phyloP scores from a whole-genome alignment of 1,140 invertebrate genomes.

The Sarcophaga bullata region DNA sequence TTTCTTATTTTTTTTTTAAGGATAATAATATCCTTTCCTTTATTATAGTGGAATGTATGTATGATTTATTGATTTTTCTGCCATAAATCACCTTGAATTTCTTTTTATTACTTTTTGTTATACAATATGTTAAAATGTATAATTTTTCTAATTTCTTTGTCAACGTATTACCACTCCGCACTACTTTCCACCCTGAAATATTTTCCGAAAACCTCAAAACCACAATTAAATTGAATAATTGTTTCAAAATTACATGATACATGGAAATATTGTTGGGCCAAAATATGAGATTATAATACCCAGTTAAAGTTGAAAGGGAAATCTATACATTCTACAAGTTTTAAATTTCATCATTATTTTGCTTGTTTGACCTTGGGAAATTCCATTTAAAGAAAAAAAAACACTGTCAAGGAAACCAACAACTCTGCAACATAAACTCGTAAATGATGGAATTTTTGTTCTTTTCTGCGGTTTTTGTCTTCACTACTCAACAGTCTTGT shows the following conservation, averaged over 20 bases:
- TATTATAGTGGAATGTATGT: neutral
- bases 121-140: neutral
- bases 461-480: too few species aligned
- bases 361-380: too few species aligned
- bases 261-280: too few species aligned
- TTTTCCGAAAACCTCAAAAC: neutral
- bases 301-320: neutral
- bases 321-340: neutral
- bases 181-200: neutral
- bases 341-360: neutral
- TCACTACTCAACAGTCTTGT: neutral
- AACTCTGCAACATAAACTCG: too few species aligned
- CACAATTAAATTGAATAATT: constrained; percentile 19
- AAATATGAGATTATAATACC: too few species aligned
- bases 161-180: neutral
- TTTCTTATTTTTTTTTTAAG: neutral
- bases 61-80: neutral
- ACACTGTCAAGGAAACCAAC: too few species aligned
- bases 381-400: too few species aligned
- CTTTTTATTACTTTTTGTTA: neutral
- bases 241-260: neutral
- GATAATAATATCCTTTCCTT: neutral
- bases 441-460: too few species aligned
- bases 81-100: neutral
- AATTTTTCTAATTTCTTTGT: constrained; percentile 19